Base-by-base conservation (phyloP, 2,797 vertebrate genomes). In the Zenarchopterus dispar region DNA sequence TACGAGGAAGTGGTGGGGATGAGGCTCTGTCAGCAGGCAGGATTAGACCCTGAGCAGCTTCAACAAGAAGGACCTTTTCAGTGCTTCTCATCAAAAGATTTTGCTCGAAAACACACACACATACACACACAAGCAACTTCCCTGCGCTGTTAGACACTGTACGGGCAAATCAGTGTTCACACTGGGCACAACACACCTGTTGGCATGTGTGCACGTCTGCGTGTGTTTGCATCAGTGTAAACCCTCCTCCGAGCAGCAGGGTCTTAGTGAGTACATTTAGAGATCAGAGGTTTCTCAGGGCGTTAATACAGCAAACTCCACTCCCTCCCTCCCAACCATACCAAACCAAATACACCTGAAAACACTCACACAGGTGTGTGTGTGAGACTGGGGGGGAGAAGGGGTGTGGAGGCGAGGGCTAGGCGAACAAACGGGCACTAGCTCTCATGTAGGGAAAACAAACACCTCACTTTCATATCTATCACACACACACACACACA, bases 261-360 rank as follows among this genome's bases (percentile, higher is more conserved):
- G 86, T 84, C 89, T 88, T 71, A 88, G 77, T 17, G 72, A 87
- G 82, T 82, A 84, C 85, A 88, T 88, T 89, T 88, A 85, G 80
- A 89, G 85, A 91, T 90, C 88, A 89, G 81, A 86, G 68, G 60
- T 70, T 70, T 70, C 60, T 70, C 68, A 70, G 68, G 68, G 60
- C 41, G 54, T 58, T 70, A 70, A 70, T 58, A 70, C 68, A 63
- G 44, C 44, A 46, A 84, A 83, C 81, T 88, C 84, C 84, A 80
- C 86, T 75, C 85, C 79, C 83, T 86, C 78, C 68, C 75, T 81
- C 81, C 78, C 65, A 73, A 72, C 83, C 82, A 75, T 79, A 75
- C 73, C 78, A 87, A 89, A 87, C 73, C 85, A 90, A 91, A 91
- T 89, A 82, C 86, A 88, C 87, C 88, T 88, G 88, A 88, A 88